Percentiles rank a stretch among this genome's conserved stretches.
These are phyloP conservation scores for Dioctria linearis DNA, from an alignment of 2,888 invertebrate genomes.

Conservation along the genomic window DNA sequence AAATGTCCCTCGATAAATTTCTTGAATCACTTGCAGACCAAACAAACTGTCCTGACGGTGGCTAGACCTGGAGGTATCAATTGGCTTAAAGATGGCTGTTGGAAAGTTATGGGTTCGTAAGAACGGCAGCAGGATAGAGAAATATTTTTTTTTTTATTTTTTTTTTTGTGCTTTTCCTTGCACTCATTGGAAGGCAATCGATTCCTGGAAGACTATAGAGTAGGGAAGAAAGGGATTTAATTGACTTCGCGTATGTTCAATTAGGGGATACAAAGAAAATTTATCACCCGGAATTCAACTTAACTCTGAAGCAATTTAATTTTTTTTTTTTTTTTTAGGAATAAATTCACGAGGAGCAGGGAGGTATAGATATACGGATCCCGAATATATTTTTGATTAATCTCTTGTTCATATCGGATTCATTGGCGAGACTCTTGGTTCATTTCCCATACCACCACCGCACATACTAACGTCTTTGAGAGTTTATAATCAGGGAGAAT, in stretches of 20 bases:
- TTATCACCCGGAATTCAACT: constrained; percentile 10
- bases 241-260: constrained; percentile 35
- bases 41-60: constrained; percentile 26
- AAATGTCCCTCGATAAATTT: constrained; percentile 45
- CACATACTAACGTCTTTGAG: neutral
- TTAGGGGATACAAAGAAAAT: constrained; percentile 4
- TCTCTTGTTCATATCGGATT: neutral
- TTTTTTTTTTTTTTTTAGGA: neutral
- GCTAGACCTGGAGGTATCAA: constrained; percentile 32
- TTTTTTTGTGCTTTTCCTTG: neutral
- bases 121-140: neutral
- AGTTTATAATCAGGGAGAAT: neutral
- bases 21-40: constrained; percentile 39
- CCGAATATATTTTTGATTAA: neutral
- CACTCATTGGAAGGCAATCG: constrained; percentile 5
- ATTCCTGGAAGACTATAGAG: neutral
- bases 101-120: constrained; percentile 33
- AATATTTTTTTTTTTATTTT: constrained; percentile 3
- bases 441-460: neutral
- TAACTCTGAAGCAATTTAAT: neutral
- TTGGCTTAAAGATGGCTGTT: constrained; percentile 40
- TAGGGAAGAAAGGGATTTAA: constrained; percentile 5
- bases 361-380: neutral
- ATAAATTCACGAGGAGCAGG: neutral
- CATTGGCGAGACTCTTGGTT: neutral